Base-by-base conservation (phyloP, 2,888 invertebrate species). In the Odontocolon sp. region DNA sequence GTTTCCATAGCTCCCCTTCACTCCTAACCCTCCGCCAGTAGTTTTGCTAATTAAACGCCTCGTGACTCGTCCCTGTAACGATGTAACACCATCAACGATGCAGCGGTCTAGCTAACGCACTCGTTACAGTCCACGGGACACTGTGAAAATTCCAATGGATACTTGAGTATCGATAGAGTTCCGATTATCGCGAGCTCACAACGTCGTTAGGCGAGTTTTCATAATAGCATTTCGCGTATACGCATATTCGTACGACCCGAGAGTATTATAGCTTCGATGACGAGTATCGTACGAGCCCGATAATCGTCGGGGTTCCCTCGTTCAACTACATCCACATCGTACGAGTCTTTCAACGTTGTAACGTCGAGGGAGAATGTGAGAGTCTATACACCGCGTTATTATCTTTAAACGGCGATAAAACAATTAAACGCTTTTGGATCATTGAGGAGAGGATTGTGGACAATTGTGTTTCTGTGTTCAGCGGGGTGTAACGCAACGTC, bases 21-120 rank as follows among this genome's bases (percentile, higher is more conserved):
- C 54, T 50, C 66, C 61, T 54, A 21, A 59, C 70, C 76, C 72
- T 52, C 73, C 21, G 69, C 42, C 33, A 61, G 33, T 83, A 88
- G 88, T 88, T 87, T 83, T 81, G 83, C 87, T 88, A 88, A 89
- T 89, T 88, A 88, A 88, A 87, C 86, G 80, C 80, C 79, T 73
- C 45, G 61, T 68, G 50, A 50, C 66, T 64, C 59, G 63, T 33
- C 45, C 18, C 42, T 21, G 45, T 40, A 72, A 72, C 72, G 52
- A 70, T 59, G 54, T 74, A 63, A 42, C 38, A 45, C 61, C 21
- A 64, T 59, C 74, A 31, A 28, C 64, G 21, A 59, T 45, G 66
- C 31, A 45, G 42, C 9, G 40, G 33, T 38, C 66, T 31, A 54
- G 54, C 54, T 31, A 16, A 16, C 52, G 16, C 6, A 16, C 52